A percentile compares a stretch with the other conserved stretches of the same genome.
Conservation (phyloP, 1,140 invertebrate genomes). For the Monochamus saltuarius region DNA sequence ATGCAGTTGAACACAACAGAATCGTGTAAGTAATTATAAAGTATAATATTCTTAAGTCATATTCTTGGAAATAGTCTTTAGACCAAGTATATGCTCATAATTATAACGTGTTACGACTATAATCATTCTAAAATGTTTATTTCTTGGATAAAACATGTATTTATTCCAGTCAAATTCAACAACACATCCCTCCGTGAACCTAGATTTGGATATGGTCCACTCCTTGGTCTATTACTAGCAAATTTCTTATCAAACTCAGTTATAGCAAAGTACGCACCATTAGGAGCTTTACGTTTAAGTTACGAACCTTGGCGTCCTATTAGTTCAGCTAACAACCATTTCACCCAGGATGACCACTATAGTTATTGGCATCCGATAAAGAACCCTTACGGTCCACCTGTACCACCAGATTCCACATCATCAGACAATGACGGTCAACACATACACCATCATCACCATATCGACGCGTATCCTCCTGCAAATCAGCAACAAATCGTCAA, state of each 20-base stretch:
- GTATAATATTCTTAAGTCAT: neutral
- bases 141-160: neutral
- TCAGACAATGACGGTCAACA: neutral
- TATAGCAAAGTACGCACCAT: slow-evolving; percentile 13
- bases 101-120: neutral
- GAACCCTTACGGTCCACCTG: slow-evolving; percentile 5
- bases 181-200: slow-evolving; percentile 13
- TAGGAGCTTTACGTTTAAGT: slow-evolving; percentile 12
- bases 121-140: slow-evolving; percentile 1
- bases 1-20: slow-evolving; percentile 11
- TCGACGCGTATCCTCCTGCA: slow-evolving; percentile 3
- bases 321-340: slow-evolving; percentile 3
- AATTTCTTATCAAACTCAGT: slow-evolving; percentile 15
- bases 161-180: neutral
- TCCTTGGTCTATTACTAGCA: slow-evolving; percentile 17
- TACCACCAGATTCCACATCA: neutral
- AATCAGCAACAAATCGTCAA: slow-evolving; percentile 21
- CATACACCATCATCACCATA: slow-evolving; percentile 22
- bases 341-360: neutral
- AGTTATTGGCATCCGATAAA: slow-evolving; percentile 11
- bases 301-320: slow-evolving; percentile 11
- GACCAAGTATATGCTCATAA: neutral
- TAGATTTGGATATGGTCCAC: slow-evolving; percentile 19
- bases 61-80: neutral
- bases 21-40: slow-evolving; percentile 4